These are phyloP conservation scores for Saimiri boliviensis DNA, from an alignment of 2,113 vertebrate species.

Conservation along the genomic window DNA sequence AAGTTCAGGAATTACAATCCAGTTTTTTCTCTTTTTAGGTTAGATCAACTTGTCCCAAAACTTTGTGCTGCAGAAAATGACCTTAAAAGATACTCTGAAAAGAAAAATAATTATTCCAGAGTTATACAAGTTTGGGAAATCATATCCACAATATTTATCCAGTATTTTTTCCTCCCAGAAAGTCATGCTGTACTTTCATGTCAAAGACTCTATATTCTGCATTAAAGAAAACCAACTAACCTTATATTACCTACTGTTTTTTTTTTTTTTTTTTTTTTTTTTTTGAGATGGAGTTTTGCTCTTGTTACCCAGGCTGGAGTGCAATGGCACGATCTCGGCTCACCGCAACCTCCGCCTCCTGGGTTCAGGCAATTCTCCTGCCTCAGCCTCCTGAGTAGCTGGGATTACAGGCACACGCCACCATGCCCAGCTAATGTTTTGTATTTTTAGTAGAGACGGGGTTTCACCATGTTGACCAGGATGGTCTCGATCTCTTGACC, in stretches of 20 bases:
- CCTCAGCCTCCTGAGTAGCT: no score
- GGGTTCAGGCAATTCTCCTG: no score
- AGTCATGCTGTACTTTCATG: neutral
- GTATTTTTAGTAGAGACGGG: no score
- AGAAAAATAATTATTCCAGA: neutral
- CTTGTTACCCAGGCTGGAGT: no score
- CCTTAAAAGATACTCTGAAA: neutral
- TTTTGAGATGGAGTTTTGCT: no score
- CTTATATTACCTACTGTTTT: neutral
- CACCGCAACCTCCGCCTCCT: no score
- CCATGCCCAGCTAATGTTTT: no score
- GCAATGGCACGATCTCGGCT: no score
- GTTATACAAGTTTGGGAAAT: neutral
- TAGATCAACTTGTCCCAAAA: neutral
- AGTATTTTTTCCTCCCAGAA: neutral
- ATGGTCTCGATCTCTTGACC: no score
- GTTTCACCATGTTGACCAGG: no score
- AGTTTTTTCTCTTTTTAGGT: neutral
- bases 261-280: no score
- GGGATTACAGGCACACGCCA: no score
- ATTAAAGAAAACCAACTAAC: neutral
- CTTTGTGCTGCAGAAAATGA: neutral
- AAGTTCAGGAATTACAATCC: neutral
- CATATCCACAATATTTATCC: neutral
- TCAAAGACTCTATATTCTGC: neutral